Conservation (phyloP, 2,888 invertebrate species). For the Tiliacea aurago region DNA sequence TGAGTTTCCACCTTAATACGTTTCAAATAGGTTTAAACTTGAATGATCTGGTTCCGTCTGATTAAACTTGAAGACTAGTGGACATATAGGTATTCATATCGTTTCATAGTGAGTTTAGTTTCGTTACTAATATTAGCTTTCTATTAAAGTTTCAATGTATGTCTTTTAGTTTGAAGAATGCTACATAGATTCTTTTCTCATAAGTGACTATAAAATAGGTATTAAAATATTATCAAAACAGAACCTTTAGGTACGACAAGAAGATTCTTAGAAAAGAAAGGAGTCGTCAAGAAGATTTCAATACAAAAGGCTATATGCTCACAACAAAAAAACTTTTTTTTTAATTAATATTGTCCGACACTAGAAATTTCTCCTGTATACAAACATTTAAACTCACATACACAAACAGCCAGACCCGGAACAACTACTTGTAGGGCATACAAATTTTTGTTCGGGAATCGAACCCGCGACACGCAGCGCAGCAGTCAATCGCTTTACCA, state of each 20-base stretch:
- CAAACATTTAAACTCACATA: too few relatives aligned
- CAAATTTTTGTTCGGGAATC: too few relatives aligned
- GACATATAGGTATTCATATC: constrained; percentile 26
- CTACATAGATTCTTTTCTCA: too few relatives aligned
- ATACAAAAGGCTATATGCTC: neutral
- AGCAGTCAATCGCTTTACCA: too few relatives aligned
- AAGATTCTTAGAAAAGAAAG: neutral
- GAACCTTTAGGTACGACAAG: neutral
- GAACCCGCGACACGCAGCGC: too few relatives aligned
- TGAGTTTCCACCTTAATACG: constrained; percentile 10
- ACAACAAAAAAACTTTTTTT: too few relatives aligned
- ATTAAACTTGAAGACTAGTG: constrained; percentile 43
- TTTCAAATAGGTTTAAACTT: constrained; percentile 4
- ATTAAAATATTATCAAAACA: neutral
- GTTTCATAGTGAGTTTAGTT: constrained; percentile 36
- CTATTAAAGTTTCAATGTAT: constrained; percentile 2
- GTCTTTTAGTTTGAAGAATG: neutral
- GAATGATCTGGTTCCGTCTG: neutral
- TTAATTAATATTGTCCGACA: too few relatives aligned
- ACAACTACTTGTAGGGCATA: too few relatives aligned
- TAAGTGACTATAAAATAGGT: neutral
- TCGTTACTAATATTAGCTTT: constrained; percentile 14
- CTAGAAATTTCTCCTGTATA: too few relatives aligned
- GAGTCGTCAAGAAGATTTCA: neutral
- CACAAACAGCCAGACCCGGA: too few relatives aligned